Evolutionary conservation across 2,113 vertebrate genomes (phyloP).

Genomic region (Halcyon malimbica): DNA sequence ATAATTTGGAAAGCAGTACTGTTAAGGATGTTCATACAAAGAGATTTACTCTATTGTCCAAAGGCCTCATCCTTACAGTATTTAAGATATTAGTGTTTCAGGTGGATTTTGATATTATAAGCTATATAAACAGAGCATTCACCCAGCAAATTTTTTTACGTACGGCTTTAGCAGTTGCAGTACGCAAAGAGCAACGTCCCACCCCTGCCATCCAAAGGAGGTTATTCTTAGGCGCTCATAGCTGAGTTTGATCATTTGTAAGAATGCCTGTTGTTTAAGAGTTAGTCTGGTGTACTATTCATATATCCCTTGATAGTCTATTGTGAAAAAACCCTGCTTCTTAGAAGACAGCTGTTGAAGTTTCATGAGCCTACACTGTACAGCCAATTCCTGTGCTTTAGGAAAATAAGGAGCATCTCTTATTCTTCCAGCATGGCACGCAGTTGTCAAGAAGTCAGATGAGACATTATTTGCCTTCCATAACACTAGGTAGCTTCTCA

Average conservation of each 20-base stretch:
- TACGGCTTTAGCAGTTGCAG: neutral
- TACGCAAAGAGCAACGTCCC: neutral
- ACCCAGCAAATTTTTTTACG: neutral
- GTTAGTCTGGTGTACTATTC: slow-evolving; percentile 4
- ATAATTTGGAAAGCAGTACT: neutral
- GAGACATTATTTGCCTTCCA: neutral
- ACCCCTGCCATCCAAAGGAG: slow-evolving; percentile 7
- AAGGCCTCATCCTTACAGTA: neutral
- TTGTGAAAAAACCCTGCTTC: neutral
- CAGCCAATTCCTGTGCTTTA: slow-evolving; percentile 43
- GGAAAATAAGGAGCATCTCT: slow-evolving; percentile 49
- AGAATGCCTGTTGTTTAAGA: slow-evolving; percentile 45
- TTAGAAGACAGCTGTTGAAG: slow-evolving; percentile 64
- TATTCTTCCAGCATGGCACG: slow-evolving; percentile 23
- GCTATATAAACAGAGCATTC: neutral
- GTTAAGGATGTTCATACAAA: neutral
- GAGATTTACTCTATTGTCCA: neutral
- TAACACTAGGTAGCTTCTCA: neutral
- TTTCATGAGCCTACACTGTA: slow-evolving; percentile 27
- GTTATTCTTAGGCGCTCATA: slow-evolving; percentile 47
- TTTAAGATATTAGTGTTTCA: neutral
- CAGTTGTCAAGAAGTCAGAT: slow-evolving; percentile 45
- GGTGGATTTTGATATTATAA: neutral
- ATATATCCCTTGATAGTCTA: slow-evolving; percentile 43
- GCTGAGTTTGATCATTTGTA: slow-evolving; percentile 38